Conservation (phyloP, 2,888 invertebrate species). For the Morpho achilles region DNA sequence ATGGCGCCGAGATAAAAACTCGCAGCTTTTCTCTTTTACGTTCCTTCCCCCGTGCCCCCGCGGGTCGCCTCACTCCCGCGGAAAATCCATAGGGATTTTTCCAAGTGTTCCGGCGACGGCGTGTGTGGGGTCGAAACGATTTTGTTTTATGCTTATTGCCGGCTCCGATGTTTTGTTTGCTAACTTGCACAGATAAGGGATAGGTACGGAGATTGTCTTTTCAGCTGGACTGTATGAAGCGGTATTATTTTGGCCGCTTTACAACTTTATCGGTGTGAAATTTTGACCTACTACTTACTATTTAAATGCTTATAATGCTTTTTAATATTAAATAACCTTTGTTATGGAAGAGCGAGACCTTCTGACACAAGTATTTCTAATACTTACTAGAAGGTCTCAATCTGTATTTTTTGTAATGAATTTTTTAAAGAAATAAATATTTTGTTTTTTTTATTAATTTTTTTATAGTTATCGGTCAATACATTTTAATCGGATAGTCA, state of each 20-base stretch:
- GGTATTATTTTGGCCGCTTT: slow-evolving; percentile 29
- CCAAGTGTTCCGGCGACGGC: slow-evolving; percentile 76
- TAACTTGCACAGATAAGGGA: slow-evolving; percentile 72
- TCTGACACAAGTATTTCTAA: too few species aligned
- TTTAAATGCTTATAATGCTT: too few species aligned
- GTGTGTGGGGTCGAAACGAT: slow-evolving; percentile 77
- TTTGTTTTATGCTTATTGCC: slow-evolving; percentile 79
- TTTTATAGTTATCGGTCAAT: too few species aligned
- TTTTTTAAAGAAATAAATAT: too few species aligned
- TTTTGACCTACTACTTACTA: too few species aligned
- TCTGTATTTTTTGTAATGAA: too few species aligned
- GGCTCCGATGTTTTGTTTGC: slow-evolving; percentile 75
- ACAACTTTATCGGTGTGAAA: slow-evolving; percentile 8
- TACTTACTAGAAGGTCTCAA: too few species aligned
- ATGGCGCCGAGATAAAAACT: slow-evolving; percentile 81
- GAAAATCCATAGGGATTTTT: slow-evolving; percentile 80
- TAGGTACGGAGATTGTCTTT: slow-evolving; percentile 60
- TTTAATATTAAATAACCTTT: too few species aligned
- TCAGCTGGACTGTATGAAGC: slow-evolving; percentile 43
- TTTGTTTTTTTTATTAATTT: too few species aligned
- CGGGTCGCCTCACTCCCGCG: slow-evolving; percentile 59
- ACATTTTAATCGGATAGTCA: too few species aligned
- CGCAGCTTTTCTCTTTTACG: slow-evolving; percentile 81
- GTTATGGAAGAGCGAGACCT: too few species aligned
- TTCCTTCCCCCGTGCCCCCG: slow-evolving; percentile 64